A percentile compares a stretch with the other conserved stretches of the same genome.
phyloP scores from a whole-genome alignment of 2,113 vertebrate species.

The Python bivittatus region DNA sequence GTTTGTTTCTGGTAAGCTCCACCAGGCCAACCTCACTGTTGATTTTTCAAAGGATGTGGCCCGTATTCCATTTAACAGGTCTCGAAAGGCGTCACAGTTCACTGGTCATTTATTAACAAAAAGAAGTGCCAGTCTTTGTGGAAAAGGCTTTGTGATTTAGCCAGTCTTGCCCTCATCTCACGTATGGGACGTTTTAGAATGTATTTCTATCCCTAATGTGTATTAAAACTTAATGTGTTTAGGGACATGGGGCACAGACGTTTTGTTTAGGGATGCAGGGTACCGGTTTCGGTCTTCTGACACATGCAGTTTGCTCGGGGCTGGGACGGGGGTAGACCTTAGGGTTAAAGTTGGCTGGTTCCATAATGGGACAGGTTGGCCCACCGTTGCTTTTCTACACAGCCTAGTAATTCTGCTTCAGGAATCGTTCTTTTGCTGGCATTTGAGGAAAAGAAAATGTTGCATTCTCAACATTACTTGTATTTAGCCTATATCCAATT shows the following conservation, averaged over 20 bases:
- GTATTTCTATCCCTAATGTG: conserved; percentile 1
- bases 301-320: no score
- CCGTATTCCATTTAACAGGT: conserved; percentile 10
- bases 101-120: conserved; percentile 10
- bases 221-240: background rate
- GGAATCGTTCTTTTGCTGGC: no score
- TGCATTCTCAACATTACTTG: no score
- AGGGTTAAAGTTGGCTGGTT: background rate
- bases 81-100: background rate
- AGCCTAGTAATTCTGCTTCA: background rate
- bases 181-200: background rate
- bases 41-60: conserved; percentile 20
- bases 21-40: background rate
- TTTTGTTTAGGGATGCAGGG: no score
- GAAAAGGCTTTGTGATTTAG: background rate
- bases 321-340: no score
- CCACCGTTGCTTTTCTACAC: background rate
- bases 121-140: conserved; percentile 34
- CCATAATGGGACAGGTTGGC: no score
- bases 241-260: background rate
- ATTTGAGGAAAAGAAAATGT: no score
- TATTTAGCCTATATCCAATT: no score
- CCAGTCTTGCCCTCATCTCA: no score
- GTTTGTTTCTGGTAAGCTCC: no score
- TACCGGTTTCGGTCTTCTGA: background rate